These are phyloP conservation scores for Aphodius granarius DNA, from an alignment of 2,888 invertebrate genomes.

Conservation along the genomic window DNA sequence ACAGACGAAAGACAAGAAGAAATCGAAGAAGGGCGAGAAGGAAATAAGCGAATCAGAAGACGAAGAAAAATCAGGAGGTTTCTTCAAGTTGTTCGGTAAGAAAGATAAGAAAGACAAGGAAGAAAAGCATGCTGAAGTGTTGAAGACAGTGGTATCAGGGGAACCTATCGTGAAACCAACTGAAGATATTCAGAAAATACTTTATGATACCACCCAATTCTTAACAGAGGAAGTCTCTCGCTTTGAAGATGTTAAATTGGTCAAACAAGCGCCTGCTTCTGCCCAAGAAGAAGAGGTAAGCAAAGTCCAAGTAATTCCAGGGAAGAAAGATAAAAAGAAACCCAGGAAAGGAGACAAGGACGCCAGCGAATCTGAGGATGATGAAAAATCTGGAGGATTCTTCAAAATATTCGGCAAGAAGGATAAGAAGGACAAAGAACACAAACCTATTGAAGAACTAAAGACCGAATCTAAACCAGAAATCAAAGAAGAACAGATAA, in stretches of 20 bases:
- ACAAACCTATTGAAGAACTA: constrained; percentile 20
- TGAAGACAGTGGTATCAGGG: constrained; percentile 19
- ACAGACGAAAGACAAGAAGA: constrained; percentile 3
- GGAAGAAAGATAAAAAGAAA: constrained; percentile 17
- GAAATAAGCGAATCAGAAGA: constrained; percentile 24
- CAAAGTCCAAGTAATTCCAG: constrained; percentile 25
- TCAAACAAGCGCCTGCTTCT: constrained; percentile 13
- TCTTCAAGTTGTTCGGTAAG: constrained; percentile 31
- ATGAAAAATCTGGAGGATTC: constrained; percentile 10
- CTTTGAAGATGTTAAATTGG: constrained; percentile 29
- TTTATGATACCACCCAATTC: constrained; percentile 28
- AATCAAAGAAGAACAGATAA: neutral
- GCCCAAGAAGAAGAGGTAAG: neutral
- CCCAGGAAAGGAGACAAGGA: constrained; percentile 31
- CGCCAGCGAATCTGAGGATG: constrained; percentile 23
- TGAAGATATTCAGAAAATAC: constrained; percentile 19
- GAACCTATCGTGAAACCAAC: constrained; percentile 11
- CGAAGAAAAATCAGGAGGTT: constrained; percentile 9
- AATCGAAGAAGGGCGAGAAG: constrained; percentile 15
- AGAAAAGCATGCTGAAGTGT: constrained; percentile 15
- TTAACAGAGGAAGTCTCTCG: constrained; percentile 29
- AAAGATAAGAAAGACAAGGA: constrained; percentile 27
- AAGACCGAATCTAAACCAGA: neutral
- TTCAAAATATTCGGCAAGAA: constrained; percentile 32
- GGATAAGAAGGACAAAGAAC: constrained; percentile 23